Percentiles rank a stretch among this genome's conserved stretches.
These are phyloP conservation scores for Tigriopus japonicus DNA, from an alignment of 1,140 invertebrate species.

Conservation along the genomic window DNA sequence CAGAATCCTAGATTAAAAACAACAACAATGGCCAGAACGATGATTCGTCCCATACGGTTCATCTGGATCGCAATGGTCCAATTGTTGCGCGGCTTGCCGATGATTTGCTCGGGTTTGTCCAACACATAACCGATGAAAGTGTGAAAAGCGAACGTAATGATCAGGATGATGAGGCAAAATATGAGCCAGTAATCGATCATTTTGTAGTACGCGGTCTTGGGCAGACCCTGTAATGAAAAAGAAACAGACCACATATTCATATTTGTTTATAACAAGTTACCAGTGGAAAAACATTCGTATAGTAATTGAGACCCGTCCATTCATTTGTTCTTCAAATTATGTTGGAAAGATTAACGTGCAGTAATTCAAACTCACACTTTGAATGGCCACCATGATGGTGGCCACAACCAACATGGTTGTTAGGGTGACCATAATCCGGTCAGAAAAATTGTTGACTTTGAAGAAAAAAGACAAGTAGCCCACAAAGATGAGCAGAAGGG, in stretches of 20 bases:
- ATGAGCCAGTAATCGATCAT: background rate
- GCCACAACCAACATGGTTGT: conserved; percentile 6
- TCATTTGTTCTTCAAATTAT: too few relatives aligned
- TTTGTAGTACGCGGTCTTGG: background rate
- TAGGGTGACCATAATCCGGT: conserved; percentile 3
- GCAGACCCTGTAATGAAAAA: background rate
- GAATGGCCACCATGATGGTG: conserved; percentile 5
- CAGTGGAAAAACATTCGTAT: background rate
- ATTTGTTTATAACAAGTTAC: too few relatives aligned
- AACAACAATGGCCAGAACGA: too few relatives aligned
- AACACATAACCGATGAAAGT: background rate
- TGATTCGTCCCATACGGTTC: too few relatives aligned
- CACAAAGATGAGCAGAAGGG: background rate
- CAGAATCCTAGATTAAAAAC: too few relatives aligned
- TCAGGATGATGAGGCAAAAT: background rate
- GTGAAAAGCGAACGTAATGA: background rate
- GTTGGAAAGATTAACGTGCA: background rate
- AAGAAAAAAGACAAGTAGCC: conserved; percentile 5
- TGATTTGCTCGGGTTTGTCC: background rate
- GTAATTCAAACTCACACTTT: background rate
- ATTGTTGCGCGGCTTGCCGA: too few relatives aligned
- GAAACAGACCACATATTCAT: too few relatives aligned
- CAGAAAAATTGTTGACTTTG: conserved; percentile 4
- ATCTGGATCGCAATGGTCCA: too few relatives aligned
- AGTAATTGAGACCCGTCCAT: background rate